phyloP scores from a whole-genome alignment of 2,113 vertebrate species.

The Urocitellus parryii region DNA sequence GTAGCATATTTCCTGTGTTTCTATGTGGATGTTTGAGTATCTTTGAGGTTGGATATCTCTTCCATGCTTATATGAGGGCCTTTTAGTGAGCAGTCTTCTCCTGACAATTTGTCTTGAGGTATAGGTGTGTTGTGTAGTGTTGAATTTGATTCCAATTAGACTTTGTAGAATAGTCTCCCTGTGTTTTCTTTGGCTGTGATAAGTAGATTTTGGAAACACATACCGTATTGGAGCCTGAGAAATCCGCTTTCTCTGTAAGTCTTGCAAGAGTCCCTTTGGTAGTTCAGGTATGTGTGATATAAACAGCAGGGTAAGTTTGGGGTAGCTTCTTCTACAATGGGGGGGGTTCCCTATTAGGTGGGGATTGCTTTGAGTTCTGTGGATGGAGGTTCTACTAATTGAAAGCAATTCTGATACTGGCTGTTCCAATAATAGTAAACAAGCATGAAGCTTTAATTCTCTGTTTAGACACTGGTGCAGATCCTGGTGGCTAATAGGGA shows the following conservation, averaged over 20 bases:
- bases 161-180: not conserved
- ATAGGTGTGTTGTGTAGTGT: not conserved
- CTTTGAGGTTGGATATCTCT: too few relatives aligned
- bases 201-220: too few relatives aligned
- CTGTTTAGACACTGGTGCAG: not conserved
- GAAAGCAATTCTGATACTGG: not conserved
- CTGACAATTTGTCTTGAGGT: not conserved
- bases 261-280: not conserved
- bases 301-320: not conserved
- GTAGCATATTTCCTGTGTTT: not conserved
- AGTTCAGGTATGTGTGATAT: not conserved
- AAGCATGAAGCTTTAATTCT: not conserved
- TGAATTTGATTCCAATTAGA: not conserved
- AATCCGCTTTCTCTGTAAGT: not conserved
- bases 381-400: not conserved
- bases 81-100: not conserved
- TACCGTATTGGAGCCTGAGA: not conserved
- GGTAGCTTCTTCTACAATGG: not conserved
- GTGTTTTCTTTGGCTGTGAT: not conserved
- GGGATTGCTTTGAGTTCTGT: not conserved
- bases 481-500: not conserved
- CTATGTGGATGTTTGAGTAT: not conserved
- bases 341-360: not conserved
- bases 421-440: not conserved
- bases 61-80: too few relatives aligned